A percentile compares a stretch with the other conserved stretches of the same genome.
These are phyloP conservation scores for Ailuropoda melanoleuca DNA, from an alignment of 2,113 vertebrate genomes.

Conservation along the genomic window DNA sequence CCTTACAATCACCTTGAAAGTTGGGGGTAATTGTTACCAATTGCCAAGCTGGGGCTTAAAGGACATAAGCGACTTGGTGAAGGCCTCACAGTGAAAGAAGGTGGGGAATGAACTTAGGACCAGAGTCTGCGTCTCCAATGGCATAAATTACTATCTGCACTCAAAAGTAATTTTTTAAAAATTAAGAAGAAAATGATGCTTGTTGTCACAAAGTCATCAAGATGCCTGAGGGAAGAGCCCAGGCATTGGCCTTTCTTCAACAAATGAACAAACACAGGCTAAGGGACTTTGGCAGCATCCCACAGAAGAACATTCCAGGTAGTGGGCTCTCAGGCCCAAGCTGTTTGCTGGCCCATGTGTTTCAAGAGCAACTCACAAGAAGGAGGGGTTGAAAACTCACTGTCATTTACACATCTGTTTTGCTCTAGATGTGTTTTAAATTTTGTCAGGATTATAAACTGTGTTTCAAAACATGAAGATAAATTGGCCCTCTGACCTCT, in stretches of 20 bases:
- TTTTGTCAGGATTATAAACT: slow-evolving; percentile 49
- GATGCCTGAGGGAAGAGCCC: not conserved
- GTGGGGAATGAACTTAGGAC: not conserved
- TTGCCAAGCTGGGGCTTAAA: not conserved
- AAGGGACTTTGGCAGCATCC: not conserved
- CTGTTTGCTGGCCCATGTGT: not conserved
- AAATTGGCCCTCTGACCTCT: slow-evolving; percentile 75
- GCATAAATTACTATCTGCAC: not conserved
- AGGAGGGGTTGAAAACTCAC: not conserved
- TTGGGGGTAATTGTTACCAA: not conserved
- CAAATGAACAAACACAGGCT: not conserved
- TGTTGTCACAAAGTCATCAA: not conserved
- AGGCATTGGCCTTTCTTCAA: not conserved
- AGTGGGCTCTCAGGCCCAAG: not conserved
- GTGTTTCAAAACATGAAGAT: slow-evolving; percentile 76
- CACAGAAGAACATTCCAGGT: not conserved
- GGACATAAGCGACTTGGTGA: not conserved
- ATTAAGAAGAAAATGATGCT: not conserved
- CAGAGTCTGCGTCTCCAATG: too few species aligned
- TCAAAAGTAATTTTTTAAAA: not conserved
- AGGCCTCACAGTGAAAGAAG: not conserved
- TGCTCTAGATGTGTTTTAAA: not conserved
- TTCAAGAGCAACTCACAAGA: not conserved
- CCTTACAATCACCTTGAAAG: too few species aligned
- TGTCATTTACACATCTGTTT: not conserved